These are phyloP conservation scores for Pachliopta kotzebuea DNA, from an alignment of 2,888 invertebrate genomes.

Conservation along the genomic window DNA sequence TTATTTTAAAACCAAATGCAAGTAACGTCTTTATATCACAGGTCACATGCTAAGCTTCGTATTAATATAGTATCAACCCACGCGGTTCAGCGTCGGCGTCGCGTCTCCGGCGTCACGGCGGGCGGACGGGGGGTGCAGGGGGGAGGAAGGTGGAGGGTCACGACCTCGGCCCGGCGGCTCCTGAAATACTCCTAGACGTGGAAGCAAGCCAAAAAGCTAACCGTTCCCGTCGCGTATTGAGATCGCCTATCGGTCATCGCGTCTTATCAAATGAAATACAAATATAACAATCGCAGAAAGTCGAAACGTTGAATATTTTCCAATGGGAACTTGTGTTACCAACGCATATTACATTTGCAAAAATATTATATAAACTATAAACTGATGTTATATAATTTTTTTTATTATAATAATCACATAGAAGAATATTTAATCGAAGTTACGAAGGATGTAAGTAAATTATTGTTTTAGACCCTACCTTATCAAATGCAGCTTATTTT, in stretches of 20 bases:
- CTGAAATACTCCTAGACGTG: conserved; percentile 55
- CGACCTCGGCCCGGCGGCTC: conserved; percentile 51
- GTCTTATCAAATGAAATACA: conserved; percentile 14
- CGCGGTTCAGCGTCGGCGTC: conserved; percentile 23
- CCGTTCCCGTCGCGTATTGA: conserved; percentile 10
- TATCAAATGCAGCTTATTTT: too few relatives aligned
- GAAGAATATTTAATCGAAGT: too few relatives aligned
- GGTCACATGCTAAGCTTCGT: conserved; percentile 25
- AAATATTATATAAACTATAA: too few relatives aligned
- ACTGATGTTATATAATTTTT: too few relatives aligned
- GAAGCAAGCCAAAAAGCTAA: conserved; percentile 52
- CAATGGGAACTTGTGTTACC: too few relatives aligned
- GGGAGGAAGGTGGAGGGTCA: conserved; percentile 57
- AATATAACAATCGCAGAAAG: not conserved
- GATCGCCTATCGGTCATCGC: conserved; percentile 21
- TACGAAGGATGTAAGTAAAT: too few relatives aligned
- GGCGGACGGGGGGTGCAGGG: conserved; percentile 27
- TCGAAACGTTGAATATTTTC: too few relatives aligned
- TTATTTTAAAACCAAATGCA: not conserved
- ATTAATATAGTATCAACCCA: conserved; percentile 30
- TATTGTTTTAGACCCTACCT: too few relatives aligned
- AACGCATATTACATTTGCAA: too few relatives aligned
- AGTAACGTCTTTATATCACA: not conserved
- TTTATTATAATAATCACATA: too few relatives aligned
- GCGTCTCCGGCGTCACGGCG: conserved; percentile 16